Base-by-base conservation (phyloP, 2,797 vertebrate species). In the Anas georgica region DNA sequence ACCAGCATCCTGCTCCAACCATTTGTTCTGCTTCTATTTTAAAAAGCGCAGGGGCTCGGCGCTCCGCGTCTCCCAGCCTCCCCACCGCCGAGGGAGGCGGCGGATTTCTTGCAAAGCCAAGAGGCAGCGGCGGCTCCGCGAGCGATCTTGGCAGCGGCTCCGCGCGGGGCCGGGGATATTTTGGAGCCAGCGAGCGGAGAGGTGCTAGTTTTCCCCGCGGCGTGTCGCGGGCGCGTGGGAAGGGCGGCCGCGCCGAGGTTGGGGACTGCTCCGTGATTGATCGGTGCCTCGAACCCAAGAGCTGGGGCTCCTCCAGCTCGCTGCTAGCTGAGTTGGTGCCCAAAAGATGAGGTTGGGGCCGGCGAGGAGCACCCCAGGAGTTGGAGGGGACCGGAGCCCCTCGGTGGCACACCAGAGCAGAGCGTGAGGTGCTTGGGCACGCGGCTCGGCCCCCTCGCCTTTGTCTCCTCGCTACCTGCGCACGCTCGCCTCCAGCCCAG, bases 1-100 rank as follows among this genome's bases (percentile, higher is more conserved):
- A 73, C 76, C 88, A 8, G 68, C 87, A 91, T 91, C 90, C 82
- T 29, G 93, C 93, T 94, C 93, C 93, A 79, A 90, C 91, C 95
- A 88, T 93, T 94, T 95, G 95, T 92, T 95, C 95, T 59, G 93
- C 91, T 95, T 81, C 95, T 95, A 94, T 96, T 96, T 95, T 90
- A 7, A 88, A 79, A 76, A 35, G 88, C 52, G 39, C 25, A 3
- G 85, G 84, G 72, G 76, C 72, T 59, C 31, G 7, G 88, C 31
- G n/a, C 84, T 83, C 6, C 3, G 3, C 54, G 14, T 80, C 75
- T 88, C 92, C 84, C 89, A 64, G n/a, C 84, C 79, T 93, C 83
- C 85, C 92, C 88, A 23, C 12, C 2, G 16, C 70, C 26, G 31
- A 70, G 82, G 7, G 4, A 89, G 82, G 93, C 50, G 46, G 82